These are phyloP conservation scores for Botia kubotai DNA, from an alignment of 2,797 vertebrate species.

Conservation along the genomic window DNA sequence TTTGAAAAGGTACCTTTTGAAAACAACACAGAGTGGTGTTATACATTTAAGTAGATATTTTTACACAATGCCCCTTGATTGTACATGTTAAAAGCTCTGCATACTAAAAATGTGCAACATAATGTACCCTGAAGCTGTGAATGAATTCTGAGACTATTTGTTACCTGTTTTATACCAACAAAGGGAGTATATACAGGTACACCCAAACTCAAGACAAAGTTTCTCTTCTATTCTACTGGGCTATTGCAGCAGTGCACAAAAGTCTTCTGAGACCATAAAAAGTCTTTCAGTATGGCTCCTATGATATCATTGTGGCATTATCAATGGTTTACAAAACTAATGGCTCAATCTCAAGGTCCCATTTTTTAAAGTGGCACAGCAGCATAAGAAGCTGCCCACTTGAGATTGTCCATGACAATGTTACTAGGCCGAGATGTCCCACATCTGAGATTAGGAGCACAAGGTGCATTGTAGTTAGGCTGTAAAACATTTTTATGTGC, in stretches of 20 bases:
- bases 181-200: background rate
- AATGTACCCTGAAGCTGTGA: conserved; percentile 8
- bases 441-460: conserved; percentile 54
- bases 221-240: background rate
- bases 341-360: conserved; percentile 49
- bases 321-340: conserved; percentile 50
- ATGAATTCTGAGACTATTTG: background rate
- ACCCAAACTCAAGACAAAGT: background rate
- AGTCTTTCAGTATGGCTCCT: conserved; percentile 23
- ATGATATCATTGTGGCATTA: conserved; percentile 53
- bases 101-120: conserved; percentile 14
- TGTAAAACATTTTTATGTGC: conserved; percentile 68
- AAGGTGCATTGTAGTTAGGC: conserved; percentile 54
- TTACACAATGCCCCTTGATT: conserved; percentile 2
- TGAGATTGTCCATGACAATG: conserved; percentile 58
- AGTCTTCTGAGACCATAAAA: background rate
- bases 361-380: conserved; percentile 40
- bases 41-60: conserved; percentile 8
- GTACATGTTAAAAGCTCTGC: background rate
- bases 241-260: too few relatives aligned
- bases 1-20: background rate
- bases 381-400: conserved; percentile 49
- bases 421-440: conserved; percentile 54
- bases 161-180: background rate
- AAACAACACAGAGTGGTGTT: conserved; percentile 14